A percentile compares a stretch with the other conserved stretches of the same genome.
Evolutionary conservation across 2,888 invertebrate species (phyloP).

Genomic region (Agriopis leucophaearia): DNA sequence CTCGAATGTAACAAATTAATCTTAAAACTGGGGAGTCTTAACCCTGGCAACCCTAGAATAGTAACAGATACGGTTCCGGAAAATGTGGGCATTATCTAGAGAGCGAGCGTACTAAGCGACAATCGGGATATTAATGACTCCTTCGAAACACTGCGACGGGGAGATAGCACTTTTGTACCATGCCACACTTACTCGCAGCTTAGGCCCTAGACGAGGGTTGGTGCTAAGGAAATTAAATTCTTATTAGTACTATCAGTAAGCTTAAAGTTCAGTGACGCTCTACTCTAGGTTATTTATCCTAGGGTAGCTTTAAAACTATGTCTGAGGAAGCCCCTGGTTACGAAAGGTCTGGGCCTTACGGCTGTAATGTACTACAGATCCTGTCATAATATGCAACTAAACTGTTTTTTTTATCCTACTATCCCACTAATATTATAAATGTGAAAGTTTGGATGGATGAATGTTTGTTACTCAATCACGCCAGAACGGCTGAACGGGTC

Average conservation of each 20-base stretch:
- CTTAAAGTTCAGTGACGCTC: not conserved
- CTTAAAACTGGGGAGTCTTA: not conserved
- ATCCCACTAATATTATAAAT: too few relatives aligned
- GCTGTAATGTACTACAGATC: too few relatives aligned
- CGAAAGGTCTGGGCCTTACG: too few relatives aligned
- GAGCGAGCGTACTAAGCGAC: conserved; percentile 39
- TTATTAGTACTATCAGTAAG: not conserved
- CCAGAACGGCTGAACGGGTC: too few relatives aligned
- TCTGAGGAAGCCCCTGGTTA: too few relatives aligned
- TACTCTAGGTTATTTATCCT: not conserved
- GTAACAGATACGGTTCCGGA: conserved; percentile 30
- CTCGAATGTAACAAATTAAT: not conserved
- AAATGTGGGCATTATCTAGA: conserved; percentile 53
- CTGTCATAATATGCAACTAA: too few relatives aligned
- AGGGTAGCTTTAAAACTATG: not conserved
- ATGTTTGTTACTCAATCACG: too few relatives aligned
- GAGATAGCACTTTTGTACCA: conserved; percentile 30
- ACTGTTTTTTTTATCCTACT: too few relatives aligned
- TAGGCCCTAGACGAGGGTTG: not conserved
- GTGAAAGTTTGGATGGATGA: too few relatives aligned
- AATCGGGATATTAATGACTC: conserved; percentile 41
- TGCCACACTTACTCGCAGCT: conserved; percentile 22
- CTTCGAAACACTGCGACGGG: conserved; percentile 26
- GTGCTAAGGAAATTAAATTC: conserved; percentile 1
- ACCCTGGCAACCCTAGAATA: conserved; percentile 31